Base-by-base conservation (phyloP, 2,113 vertebrate species). In the Pseudonaja textilis region DNA sequence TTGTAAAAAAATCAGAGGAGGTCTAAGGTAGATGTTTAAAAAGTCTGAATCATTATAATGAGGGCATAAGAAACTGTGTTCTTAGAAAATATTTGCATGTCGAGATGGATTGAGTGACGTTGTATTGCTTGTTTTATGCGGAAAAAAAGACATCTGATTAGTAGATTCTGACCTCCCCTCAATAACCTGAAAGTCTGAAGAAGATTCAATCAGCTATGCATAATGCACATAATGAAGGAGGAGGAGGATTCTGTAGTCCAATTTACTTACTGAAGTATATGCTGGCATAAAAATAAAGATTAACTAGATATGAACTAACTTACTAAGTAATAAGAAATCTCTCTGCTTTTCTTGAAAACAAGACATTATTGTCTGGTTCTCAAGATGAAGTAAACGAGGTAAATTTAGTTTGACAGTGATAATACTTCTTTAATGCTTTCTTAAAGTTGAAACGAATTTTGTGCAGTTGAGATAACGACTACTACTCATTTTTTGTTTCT, bases 71-170 rank as follows among this genome's bases (percentile, higher is more conserved):
- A 74, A 54, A 89, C 89, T 74, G 8, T 4, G 1, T 90, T 87
- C 90, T 92, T 74, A 7, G 8, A 56, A 18, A 20, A 39, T 59
- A 29, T 1, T 23, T 94, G 56, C 91, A 93, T 90, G 59, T 81
- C 0, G 74, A 69, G 88, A 81, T 54, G 54, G 6, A 88, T 20
- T 85, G 52, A 54, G 6, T 25, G 34, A 22, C 9, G 11, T 22
- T 91, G 29, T 94, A 34, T 93, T 64, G 5, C 85, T 89, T 90
- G 22, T 93, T 94, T 91, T n/a, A 87, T 56, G n/a, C 23, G 91
- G 88, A 93, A 90, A 47, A 93, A 95, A 89, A 23, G 29, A 61
- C 85, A 93, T 74, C 64, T 1, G 1, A 85, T 92, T 92, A 91
- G 3, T 91, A 81, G 34, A 3, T 61, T 86, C 0, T 1, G 64